These are phyloP conservation scores for Mystacides longicornis DNA, from an alignment of 2,888 invertebrate species.

Conservation along the genomic window DNA sequence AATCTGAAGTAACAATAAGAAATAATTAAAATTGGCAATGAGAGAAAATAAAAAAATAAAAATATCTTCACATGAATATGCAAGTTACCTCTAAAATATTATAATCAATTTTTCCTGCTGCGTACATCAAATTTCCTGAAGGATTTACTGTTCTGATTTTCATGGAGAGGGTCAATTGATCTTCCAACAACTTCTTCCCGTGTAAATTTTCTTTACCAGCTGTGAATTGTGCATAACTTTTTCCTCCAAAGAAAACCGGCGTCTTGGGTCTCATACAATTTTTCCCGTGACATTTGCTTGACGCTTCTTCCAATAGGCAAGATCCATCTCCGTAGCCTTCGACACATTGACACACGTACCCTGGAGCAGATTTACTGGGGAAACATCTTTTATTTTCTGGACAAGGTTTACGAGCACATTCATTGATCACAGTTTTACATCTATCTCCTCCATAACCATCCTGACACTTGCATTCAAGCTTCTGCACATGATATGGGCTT, in stretches of 20 bases:
- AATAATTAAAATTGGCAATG: too few species aligned
- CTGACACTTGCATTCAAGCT: conserved; percentile 73
- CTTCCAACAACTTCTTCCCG: conserved; percentile 67
- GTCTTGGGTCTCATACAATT: conserved; percentile 65
- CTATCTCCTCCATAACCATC: conserved; percentile 75
- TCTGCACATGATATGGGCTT: conserved; percentile 62
- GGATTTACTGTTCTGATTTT: conserved; percentile 76
- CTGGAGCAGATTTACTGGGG: conserved; percentile 58
- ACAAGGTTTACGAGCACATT: conserved; percentile 72
- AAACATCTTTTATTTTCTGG: conserved; percentile 65
- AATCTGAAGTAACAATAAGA: conserved; percentile 39
- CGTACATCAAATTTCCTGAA: conserved; percentile 79
- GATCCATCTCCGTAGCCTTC: conserved; percentile 63
- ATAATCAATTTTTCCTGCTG: conserved; percentile 81
- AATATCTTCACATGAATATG: too few species aligned
- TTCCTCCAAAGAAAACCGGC: conserved; percentile 73
- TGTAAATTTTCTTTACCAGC: conserved; percentile 52
- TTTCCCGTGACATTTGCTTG: conserved; percentile 54
- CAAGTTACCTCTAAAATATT: conserved; percentile 69
- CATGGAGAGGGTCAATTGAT: conserved; percentile 70
- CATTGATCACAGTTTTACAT: conserved; percentile 70
- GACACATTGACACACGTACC: conserved; percentile 74
- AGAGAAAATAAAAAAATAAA: too few species aligned
- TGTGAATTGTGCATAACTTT: conserved; percentile 73
- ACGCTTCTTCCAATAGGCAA: conserved; percentile 57